These are phyloP conservation scores for Semotilus atromaculatus DNA, from an alignment of 2,797 vertebrate genomes.

Conservation along the genomic window DNA sequence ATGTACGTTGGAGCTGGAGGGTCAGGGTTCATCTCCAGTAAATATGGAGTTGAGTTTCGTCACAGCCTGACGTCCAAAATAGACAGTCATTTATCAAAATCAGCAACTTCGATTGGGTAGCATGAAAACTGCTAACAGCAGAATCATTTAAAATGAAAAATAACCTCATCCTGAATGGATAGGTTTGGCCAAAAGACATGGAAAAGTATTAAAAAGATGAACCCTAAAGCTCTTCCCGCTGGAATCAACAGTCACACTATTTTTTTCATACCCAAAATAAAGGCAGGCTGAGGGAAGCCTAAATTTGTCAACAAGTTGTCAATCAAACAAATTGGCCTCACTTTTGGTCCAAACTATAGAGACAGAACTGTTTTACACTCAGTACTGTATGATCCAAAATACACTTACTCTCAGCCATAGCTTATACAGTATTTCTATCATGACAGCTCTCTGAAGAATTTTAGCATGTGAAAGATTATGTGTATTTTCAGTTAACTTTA, in stretches of 20 bases:
- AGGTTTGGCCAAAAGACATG: constrained; percentile 30
- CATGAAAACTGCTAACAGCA: constrained; percentile 6
- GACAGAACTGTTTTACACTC: background rate
- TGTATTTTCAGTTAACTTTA: too few species aligned
- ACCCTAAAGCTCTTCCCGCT: background rate
- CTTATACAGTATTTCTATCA: background rate
- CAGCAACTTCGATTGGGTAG: background rate
- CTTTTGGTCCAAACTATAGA: background rate
- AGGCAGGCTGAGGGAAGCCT: background rate
- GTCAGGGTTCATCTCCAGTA: background rate
- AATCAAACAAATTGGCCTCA: background rate
- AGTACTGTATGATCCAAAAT: background rate
- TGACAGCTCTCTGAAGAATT: background rate
- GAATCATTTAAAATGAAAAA: constrained; percentile 28
- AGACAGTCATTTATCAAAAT: constrained; percentile 8
- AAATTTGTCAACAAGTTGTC: background rate
- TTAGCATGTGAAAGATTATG: too few species aligned
- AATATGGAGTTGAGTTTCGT: constrained; percentile 1
- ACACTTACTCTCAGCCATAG: background rate
- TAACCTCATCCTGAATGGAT: background rate
- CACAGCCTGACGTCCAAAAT: background rate
- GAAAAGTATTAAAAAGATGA: constrained; percentile 16
- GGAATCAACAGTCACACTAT: background rate
- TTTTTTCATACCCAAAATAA: background rate
- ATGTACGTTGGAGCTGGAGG: background rate